phyloP scores from a whole-genome alignment of 2,113 vertebrate genomes.

The Takifugu bimaculatus region DNA sequence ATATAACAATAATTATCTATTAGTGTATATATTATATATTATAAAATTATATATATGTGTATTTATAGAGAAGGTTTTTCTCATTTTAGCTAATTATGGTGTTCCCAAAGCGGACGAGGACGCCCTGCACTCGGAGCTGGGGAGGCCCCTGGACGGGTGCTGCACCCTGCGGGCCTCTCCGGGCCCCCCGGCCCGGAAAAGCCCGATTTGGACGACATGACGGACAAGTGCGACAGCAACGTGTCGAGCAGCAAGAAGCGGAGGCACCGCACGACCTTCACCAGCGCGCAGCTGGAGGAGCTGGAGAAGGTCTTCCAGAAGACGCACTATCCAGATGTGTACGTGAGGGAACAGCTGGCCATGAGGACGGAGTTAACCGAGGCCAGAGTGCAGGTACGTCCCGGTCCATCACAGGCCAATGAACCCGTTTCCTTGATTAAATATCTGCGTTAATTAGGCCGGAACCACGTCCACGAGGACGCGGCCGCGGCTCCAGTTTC shows the following conservation, averaged over 20 bases:
- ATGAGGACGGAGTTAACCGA: conserved; percentile 96
- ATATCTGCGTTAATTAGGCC: too few species aligned
- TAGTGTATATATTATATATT: too few species aligned
- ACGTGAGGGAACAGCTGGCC: conserved; percentile 96
- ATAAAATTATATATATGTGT: too few species aligned
- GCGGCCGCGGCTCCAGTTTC: too few species aligned
- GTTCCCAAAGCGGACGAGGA: conserved; percentile 86
- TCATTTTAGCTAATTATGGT: conserved; percentile 78
- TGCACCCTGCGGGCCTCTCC: conserved; percentile 85
- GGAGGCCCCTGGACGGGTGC: conserved; percentile 84
- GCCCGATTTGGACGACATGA: conserved; percentile 84
- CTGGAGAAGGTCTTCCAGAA: conserved; percentile 99
- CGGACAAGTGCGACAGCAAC: conserved; percentile 95
- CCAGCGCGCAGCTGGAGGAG: conserved; percentile 94
- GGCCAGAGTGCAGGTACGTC: conserved; percentile 93
- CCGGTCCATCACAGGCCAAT: not conserved
- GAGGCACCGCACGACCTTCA: conserved; percentile 95
- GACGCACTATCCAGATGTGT: conserved; percentile 97
- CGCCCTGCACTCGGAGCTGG: conserved; percentile 79
- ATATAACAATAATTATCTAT: too few species aligned
- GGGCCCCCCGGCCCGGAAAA: conserved; percentile 80
- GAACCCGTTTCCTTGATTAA: too few species aligned
- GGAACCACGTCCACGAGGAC: too few species aligned
- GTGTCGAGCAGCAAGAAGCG: conserved; percentile 98
- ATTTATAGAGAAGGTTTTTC: too few species aligned